Evolutionary conservation across 1,140 invertebrate genomes (phyloP).

Genomic region (Macrostomum lignano): DNA sequence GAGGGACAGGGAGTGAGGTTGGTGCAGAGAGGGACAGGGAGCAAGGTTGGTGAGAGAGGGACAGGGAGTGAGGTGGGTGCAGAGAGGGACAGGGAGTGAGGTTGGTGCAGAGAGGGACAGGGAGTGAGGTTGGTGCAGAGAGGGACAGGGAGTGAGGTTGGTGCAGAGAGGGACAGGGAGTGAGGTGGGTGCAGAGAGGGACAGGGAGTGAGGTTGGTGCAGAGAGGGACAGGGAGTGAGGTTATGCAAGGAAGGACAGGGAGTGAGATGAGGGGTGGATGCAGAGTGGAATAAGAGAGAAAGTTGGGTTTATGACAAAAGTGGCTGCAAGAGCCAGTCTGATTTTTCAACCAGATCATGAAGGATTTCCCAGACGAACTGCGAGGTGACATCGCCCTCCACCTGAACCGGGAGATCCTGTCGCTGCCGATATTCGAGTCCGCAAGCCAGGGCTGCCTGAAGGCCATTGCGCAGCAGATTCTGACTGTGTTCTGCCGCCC

Average conservation of each 20-base stretch:
- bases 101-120: no score
- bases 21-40: no score
- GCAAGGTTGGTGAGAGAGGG: no score
- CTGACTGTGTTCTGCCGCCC: constrained; percentile 20
- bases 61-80: no score
- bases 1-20: no score
- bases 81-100: no score
- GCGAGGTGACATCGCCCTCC: constrained; percentile 69
- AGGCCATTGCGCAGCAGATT: constrained; percentile 15
- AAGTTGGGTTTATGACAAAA: not conserved
- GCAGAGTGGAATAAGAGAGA: not conserved
- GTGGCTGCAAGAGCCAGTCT: not conserved
- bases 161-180: no score
- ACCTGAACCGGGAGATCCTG: constrained; percentile 69
- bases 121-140: no score
- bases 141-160: no score
- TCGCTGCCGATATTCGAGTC: constrained; percentile 69
- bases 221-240: no score
- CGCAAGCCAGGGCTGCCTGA: constrained; percentile 28
- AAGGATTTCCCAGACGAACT: constrained; percentile 84
- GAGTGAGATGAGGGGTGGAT: not conserved
- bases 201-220: no score
- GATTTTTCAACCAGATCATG: constrained; percentile 38
- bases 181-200: no score
- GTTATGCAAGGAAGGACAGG: not conserved